Evolutionary conservation across 1,140 invertebrate species (phyloP).

Genomic region (Yoshiicerus persimilis): DNA sequence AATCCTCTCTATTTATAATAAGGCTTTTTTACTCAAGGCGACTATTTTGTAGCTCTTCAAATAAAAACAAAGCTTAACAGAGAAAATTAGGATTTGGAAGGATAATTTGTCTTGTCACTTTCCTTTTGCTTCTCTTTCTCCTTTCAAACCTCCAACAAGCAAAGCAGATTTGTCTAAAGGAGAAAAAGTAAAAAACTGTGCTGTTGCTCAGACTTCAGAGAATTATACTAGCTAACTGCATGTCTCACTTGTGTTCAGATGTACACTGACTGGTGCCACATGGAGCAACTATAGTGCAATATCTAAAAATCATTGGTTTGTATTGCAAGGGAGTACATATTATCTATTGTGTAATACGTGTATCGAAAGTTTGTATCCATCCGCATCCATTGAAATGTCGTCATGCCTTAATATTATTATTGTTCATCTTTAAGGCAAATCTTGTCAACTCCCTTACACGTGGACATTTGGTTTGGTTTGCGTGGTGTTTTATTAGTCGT

Average conservation of each 20-base stretch:
- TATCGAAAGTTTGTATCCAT: not conserved
- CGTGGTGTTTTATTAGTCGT: not conserved
- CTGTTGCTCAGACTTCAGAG: not conserved
- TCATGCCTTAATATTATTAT: slow-evolving; percentile 19
- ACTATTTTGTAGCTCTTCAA: too few species aligned
- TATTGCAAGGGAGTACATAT: not conserved
- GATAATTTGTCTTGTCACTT: slow-evolving; percentile 6
- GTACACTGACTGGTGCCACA: not conserved
- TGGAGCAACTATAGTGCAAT: not conserved
- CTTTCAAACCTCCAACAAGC: not conserved
- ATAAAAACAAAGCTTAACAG: not conserved
- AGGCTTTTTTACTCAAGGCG: too few species aligned
- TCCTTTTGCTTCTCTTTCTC: not conserved
- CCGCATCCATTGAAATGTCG: not conserved
- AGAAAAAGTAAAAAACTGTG: not conserved
- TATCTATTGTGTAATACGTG: not conserved
- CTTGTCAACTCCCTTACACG: slow-evolving; percentile 5
- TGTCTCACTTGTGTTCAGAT: not conserved
- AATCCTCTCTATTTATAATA: too few species aligned
- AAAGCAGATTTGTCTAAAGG: not conserved
- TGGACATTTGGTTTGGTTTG: not conserved
- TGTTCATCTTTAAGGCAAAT: not conserved
- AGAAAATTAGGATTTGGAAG: not conserved
- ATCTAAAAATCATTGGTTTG: not conserved
- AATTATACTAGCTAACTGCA: not conserved